Base-by-base conservation (phyloP, 1,140 invertebrate genomes). In the Drosophila tsacasi region DNA sequence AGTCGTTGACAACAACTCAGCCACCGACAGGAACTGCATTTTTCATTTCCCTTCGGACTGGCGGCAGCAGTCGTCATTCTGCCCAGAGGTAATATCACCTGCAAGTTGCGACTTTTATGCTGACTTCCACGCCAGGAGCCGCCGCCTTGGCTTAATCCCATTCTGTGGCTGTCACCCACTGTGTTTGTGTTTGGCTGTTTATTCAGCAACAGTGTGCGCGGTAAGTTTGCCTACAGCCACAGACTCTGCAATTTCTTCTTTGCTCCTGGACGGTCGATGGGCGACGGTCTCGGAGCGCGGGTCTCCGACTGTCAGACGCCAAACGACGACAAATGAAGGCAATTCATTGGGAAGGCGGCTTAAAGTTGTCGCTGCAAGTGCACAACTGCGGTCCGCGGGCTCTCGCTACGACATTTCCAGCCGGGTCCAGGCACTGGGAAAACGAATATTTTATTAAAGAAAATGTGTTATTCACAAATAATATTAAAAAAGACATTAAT, bases 281-380 rank as follows among this genome's bases (percentile, higher is more conserved):
- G 35, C 69, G 42, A 25, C 37, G 47, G 30, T 74, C 40, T 3
- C 23, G 15, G 23, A 17, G 5, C 23, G 17, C 15, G 23, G 23
- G 23, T 5, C 23, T 49, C 17, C 25, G 49, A 17, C 25, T 50
- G 80, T 49, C 66, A 83, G 80, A 61, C 58, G 81, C 81, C 81
- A 79, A 65, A 65, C 68, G 60, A 69, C 81, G 74, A 89, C 81
- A 87, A 87, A 87, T 78, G 74, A 84, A 68, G 84, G 81, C 84
- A 87, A 87, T 87, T 90, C 84, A 77, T 87, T 87, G 79, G 77
- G 65, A 59, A 58, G 71, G 77, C 74, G 60, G 84, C 84, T 89
- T 76, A 69, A 79, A 78, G 69, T 84, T 78, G 73, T 81, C 81
- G 66, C 69, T 67, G 74, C 79, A 87, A 77, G 68, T 78, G 84